Conservation (phyloP, 2,797 vertebrate genomes). For the Caiman crocodilus region DNA sequence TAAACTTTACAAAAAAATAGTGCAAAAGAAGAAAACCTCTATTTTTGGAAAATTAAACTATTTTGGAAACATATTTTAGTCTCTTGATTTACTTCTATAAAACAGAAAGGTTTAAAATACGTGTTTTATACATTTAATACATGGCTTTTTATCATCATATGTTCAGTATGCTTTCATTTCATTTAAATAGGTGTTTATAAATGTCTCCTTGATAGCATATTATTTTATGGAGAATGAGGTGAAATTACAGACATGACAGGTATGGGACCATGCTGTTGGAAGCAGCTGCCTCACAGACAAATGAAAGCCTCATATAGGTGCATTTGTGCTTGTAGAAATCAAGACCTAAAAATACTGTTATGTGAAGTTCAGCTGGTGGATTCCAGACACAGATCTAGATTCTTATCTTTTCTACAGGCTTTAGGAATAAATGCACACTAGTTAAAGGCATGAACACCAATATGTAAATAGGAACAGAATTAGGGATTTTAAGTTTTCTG, state of each 20-base stretch:
- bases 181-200: constrained; percentile 45
- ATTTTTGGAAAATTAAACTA: background rate
- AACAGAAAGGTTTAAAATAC: constrained; percentile 40
- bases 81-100: accelerated
- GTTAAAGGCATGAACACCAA: accelerated
- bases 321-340: background rate
- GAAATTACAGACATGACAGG: constrained; percentile 43
- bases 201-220: constrained; percentile 57
- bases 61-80: background rate
- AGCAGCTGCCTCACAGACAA: accelerated
- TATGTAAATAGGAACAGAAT: accelerated
- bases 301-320: background rate
- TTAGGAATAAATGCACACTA: accelerated
- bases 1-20: background rate
- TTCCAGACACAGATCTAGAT: accelerated
- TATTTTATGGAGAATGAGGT: constrained; percentile 48
- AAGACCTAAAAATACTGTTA: accelerated
- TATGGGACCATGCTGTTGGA: background rate
- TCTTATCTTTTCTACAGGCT: background rate
- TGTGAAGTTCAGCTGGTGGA: background rate
- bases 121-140: constrained; percentile 49
- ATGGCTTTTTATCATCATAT: constrained; percentile 38
- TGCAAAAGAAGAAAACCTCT: background rate
- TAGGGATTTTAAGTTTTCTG: background rate
- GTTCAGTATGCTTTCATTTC: constrained; percentile 43